Evolutionary conservation across 1,140 invertebrate genomes (phyloP), one percentile per base, ranked within the genome.

Genomic region (Listronotus oregonensis): DNA sequence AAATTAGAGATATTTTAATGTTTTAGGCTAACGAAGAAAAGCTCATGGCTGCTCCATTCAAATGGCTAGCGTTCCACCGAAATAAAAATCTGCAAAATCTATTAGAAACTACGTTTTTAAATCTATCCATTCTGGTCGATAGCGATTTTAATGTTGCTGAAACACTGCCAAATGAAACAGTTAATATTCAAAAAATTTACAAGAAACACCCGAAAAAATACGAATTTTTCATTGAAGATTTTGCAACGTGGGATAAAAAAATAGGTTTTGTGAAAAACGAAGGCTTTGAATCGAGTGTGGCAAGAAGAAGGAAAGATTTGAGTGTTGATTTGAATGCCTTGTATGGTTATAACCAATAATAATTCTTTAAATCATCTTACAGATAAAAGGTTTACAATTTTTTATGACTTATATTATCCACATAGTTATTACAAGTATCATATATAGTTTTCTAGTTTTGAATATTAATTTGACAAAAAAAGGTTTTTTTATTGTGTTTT

Each of bases 281-380:
- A 15, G 21, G 21, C 5, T 27, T 27, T 27, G 21, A 27, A 27
- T 59, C 51, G 52, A 65, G 63, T 34, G 61, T 59, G 43, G 60
- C 65, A 14, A 71, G 49, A 44, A 75, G 80, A 63, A 75, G 84
- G 67, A 71, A 73, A 9, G 73, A 84, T 74, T 72, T 85, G 42
- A 52, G 73, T n/a, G 69, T 73, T 49, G 74, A 71, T 63, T 75
- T 85, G 49, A 79, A 73, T 10, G 79, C 81, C 34, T n/a, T 81
- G 80, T 56, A 79, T 83, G 44, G 84, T 86, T 0, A 73, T 87
- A 3, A 86, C 85, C 6, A 74, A 87, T 71, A 83, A 82, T 27
- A 80, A 86, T 60, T 84, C 84, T 18, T 78, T 85, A 10, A 80
- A 85, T 66, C 86, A 88, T 75, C 75, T 88, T 42, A 80, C 78